These are phyloP conservation scores for Rhyacophila brunnea DNA, from an alignment of 1,140 invertebrate species.

Conservation along the genomic window DNA sequence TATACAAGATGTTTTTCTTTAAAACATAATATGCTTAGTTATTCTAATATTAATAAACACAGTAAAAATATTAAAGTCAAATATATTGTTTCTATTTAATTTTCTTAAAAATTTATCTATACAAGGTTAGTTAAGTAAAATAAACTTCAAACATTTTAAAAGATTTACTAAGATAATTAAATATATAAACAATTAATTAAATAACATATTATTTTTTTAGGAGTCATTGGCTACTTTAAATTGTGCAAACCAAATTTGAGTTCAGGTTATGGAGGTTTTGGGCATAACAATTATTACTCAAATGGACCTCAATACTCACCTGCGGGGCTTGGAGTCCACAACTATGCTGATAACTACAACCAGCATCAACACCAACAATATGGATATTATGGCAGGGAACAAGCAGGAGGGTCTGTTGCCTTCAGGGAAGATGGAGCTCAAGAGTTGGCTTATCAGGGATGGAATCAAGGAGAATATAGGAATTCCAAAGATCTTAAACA, in stretches of 20 bases:
- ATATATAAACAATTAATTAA: too few species aligned
- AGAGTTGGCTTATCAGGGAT: constrained; percentile 65
- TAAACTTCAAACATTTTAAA: too few species aligned
- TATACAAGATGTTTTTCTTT: too few species aligned
- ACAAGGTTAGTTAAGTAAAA: too few species aligned
- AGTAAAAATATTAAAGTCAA: too few species aligned
- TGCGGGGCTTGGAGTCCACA: constrained; percentile 58
- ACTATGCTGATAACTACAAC: constrained; percentile 53
- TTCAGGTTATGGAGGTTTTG: constrained; percentile 52
- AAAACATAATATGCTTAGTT: too few species aligned
- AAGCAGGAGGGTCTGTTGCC: constrained; percentile 55
- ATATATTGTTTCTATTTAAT: too few species aligned
- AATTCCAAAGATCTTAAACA: constrained; percentile 41
- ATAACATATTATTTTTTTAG: constrained; percentile 43
- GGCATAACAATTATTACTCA: constrained; percentile 43
- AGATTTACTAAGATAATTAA: too few species aligned
- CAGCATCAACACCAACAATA: constrained; percentile 38
- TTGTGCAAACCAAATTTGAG: constrained; percentile 64
- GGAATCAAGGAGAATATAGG: constrained; percentile 48
- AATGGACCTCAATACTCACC: constrained; percentile 61
- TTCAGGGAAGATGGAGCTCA: constrained; percentile 70
- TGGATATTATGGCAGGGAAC: constrained; percentile 41
- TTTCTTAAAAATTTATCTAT: too few species aligned
- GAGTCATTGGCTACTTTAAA: constrained; percentile 77
- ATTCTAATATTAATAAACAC: too few species aligned